Percentiles rank a stretch among this genome's conserved stretches.
phyloP scores from a whole-genome alignment of 2,888 invertebrate species.

The Andricus quercusramuli region DNA sequence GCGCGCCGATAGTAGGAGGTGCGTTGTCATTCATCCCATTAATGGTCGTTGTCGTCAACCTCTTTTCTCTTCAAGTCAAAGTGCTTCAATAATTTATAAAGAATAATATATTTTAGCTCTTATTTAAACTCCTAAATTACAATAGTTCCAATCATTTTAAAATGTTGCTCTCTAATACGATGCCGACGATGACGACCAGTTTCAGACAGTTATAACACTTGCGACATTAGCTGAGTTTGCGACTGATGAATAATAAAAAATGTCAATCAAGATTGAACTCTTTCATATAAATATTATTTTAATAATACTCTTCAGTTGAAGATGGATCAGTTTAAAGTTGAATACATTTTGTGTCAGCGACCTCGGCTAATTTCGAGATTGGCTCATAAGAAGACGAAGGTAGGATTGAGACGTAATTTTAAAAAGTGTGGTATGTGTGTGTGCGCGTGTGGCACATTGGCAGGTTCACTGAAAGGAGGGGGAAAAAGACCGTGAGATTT shows the following conservation, averaged over 20 bases:
- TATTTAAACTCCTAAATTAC: not conserved
- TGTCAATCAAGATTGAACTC: not conserved
- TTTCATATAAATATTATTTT: not conserved
- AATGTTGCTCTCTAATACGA: not conserved
- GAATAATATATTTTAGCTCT: not conserved
- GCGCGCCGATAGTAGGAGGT: constrained; percentile 77
- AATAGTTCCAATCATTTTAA: not conserved
- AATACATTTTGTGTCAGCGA: not conserved
- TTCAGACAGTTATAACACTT: not conserved
- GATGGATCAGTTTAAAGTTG: not conserved
- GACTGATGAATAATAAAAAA: not conserved
- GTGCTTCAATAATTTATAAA: too few species aligned
- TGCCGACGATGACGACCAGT: not conserved
- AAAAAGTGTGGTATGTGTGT: constrained; percentile 39
- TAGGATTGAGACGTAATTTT: constrained; percentile 40
- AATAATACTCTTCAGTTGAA: not conserved
- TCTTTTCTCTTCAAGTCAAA: constrained; percentile 37
- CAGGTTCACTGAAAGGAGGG: constrained; percentile 90
- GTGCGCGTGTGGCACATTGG: constrained; percentile 69
- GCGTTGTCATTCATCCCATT: constrained; percentile 61
- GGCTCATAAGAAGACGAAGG: constrained; percentile 16
- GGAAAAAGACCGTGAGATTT: constrained; percentile 95
- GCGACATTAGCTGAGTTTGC: not conserved
- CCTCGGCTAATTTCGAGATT: constrained; percentile 9
- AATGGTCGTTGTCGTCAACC: constrained; percentile 41